Conservation (phyloP, 2,113 vertebrate genomes). For the Telmatochromis bifrenatus region DNA sequence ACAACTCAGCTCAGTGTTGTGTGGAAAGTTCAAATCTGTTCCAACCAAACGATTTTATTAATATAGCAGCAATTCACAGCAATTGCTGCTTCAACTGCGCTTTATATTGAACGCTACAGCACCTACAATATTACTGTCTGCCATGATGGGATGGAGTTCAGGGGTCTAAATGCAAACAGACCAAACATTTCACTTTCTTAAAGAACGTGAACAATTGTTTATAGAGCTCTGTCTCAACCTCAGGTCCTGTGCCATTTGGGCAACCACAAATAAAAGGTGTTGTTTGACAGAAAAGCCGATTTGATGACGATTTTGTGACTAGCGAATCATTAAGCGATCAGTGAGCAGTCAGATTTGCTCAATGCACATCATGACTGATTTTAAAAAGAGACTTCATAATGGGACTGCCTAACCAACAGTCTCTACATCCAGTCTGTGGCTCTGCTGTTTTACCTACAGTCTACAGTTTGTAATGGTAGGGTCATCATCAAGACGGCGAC, state of each 20-base stretch:
- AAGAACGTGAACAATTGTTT: neutral
- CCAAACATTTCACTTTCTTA: neutral
- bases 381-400: neutral
- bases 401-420: neutral
- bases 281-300: neutral
- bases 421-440: neutral
- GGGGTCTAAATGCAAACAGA: neutral
- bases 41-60: neutral
- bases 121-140: neutral
- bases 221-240: neutral
- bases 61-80: neutral
- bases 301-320: neutral
- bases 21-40: neutral
- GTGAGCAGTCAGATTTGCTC: neutral
- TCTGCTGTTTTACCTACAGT: neutral
- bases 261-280: neutral
- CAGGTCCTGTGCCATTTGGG: neutral
- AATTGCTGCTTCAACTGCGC: neutral
- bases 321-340: accelerated
- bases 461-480: neutral
- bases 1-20: neutral
- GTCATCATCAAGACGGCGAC: neutral
- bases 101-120: neutral
- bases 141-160: neutral
- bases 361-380: neutral